Evolutionary conservation across 2,797 vertebrate genomes (phyloP), one percentile per base, ranked within the genome.

Genomic region (Falco biarmicus): DNA sequence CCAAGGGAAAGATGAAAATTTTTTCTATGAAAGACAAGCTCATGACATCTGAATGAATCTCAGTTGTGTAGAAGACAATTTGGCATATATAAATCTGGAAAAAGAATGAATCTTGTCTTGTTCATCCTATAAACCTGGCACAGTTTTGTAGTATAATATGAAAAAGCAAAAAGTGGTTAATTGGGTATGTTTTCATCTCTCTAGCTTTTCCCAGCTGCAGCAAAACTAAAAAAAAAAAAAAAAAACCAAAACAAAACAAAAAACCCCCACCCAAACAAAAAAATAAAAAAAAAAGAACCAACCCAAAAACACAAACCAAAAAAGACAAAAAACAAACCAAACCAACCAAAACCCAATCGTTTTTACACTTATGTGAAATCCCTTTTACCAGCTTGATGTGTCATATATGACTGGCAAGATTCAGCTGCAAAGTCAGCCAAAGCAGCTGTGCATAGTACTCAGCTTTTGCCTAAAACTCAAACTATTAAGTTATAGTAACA

Each of bases 51-150:
- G 59, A 59, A 69, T 68, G n/a, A 24, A 68, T 75, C 20, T 75
- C 65, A 71, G 5, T 11, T 5, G 1, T 0, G 0, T 18, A 41
- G 20, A 71, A 65, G 18, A 37, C 12, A 34, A 17, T 21, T 34
- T 82, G 50, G 24, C 21, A 50, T 2, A 20, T 3, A 47, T 3
- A 64, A 83, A 64, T 21, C 57, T 37, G 18, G 45, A n/a, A 9
- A 59, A 78, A 77, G 22, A 64, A 56, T 5, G 4, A 53, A 45
- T 78, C 57, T 71, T 64, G 1, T 28, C 37, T 56, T 5, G 0
- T 47, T 86, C 16, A 15, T 81, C 16, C 45, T 47, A 34, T 22
- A 15, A 6, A 85, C 28, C 21, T 29, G 8, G 18, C 25, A 56
- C 8, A 71, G 28, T 70, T 91, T 79, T 47, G 9, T 13, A 69